Evolutionary conservation across 2,797 vertebrate genomes (phyloP).

Genomic region (Liasis olivaceus): DNA sequence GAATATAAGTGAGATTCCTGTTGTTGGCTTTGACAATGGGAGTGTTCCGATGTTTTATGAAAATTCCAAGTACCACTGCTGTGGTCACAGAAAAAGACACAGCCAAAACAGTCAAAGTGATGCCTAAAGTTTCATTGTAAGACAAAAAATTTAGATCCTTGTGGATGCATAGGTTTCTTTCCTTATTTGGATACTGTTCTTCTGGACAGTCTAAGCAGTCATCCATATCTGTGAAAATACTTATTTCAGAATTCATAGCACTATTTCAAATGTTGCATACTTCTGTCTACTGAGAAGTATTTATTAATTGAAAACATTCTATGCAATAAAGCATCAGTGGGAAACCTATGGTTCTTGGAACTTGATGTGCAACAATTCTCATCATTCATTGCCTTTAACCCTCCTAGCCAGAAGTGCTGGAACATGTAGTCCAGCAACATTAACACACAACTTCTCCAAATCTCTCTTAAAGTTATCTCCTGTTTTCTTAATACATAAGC

Average conservation of each 20-base stretch:
- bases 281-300: neutral
- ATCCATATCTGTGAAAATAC: constrained; percentile 1
- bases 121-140: neutral
- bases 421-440: neutral
- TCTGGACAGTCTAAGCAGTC: neutral
- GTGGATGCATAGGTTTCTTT: neutral
- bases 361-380: neutral
- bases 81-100: neutral
- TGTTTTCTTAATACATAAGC: too few relatives aligned
- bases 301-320: neutral
- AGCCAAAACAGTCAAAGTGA: neutral
- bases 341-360: neutral
- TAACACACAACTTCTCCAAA: neutral
- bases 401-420: neutral
- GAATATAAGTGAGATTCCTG: neutral
- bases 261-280: neutral
- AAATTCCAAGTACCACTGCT: neutral
- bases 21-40: constrained; percentile 17
- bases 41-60: neutral
- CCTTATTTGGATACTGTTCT: neutral
- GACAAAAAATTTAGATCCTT: neutral
- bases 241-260: neutral
- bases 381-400: neutral
- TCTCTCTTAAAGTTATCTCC: neutral
- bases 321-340: neutral